Evolutionary conservation across 1,140 invertebrate species (phyloP).

Genomic region (Drosophila asahinai): DNA sequence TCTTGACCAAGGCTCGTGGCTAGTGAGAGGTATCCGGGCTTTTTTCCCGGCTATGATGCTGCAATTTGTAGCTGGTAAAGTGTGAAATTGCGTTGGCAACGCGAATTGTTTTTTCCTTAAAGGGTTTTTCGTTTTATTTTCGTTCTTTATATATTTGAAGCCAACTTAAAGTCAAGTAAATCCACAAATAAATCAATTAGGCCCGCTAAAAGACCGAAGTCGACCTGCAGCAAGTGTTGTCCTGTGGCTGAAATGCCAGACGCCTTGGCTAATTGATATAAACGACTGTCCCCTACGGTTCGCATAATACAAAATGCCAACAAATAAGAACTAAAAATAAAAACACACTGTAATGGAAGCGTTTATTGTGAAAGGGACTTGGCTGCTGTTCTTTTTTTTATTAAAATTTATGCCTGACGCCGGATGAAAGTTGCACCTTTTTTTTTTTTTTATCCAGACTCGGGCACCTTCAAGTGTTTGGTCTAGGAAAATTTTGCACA

Average conservation of each 20-base stretch:
- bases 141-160: conserved; percentile 8
- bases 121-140: neutral
- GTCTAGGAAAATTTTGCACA: conserved; percentile 39
- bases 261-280: conserved; percentile 73
- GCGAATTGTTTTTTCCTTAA: conserved; percentile 65
- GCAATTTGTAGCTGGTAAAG: conserved; percentile 82
- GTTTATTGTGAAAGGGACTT: conserved; percentile 50
- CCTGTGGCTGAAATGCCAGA: conserved; percentile 60
- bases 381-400: conserved; percentile 43
- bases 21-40: conserved; percentile 39
- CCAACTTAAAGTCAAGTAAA: conserved; percentile 37
- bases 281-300: conserved; percentile 74
- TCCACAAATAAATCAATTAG: conserved; percentile 69
- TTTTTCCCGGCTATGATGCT: conserved; percentile 69
- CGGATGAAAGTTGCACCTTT: conserved; percentile 48
- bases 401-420: conserved; percentile 69
- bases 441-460: conserved; percentile 2
- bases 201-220: conserved; percentile 8
- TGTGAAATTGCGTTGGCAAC: conserved; percentile 78
- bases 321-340: neutral
- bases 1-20: conserved; percentile 62
- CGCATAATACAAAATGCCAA: conserved; percentile 30
- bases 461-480: conserved; percentile 43
- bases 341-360: conserved; percentile 17
- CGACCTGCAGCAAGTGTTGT: conserved; percentile 44